A percentile compares a stretch with the other conserved stretches of the same genome.
These are phyloP conservation scores for Thyatira batis DNA, from an alignment of 2,888 invertebrate genomes.

Conservation along the genomic window DNA sequence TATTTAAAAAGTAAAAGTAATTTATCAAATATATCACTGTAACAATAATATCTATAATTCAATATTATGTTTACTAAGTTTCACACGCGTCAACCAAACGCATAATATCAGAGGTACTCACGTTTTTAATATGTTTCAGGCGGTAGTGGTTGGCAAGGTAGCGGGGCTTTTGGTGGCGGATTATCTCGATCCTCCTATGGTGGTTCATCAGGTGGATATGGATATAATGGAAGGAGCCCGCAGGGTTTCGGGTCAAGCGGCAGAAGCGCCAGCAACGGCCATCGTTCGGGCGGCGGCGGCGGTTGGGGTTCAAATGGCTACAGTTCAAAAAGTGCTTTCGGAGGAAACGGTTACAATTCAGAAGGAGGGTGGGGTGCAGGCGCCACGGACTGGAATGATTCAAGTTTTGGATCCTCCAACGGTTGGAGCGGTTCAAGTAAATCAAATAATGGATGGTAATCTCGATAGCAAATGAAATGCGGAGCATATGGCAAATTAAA, in stretches of 20 bases:
- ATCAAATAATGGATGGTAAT: conserved; percentile 26
- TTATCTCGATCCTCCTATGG: conserved; percentile 20
- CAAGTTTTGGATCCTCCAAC: conserved; percentile 6
- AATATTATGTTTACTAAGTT: no score
- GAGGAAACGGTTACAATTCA: conserved; percentile 6
- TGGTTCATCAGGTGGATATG: conserved; percentile 17
- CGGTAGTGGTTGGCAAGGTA: conserved; percentile 40
- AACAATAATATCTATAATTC: no score
- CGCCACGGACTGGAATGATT: conserved; percentile 12
- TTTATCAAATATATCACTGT: no score
- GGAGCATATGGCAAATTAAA: neutral
- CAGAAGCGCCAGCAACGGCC: conserved; percentile 12
- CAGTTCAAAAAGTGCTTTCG: conserved; percentile 4
- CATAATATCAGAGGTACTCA: no score
- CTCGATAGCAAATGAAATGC: conserved; percentile 17
- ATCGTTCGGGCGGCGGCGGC: neutral
- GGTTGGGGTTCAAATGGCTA: conserved; percentile 9
- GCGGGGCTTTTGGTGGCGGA: conserved; percentile 25
- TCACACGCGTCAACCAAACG: no score
- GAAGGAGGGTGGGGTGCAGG: conserved; percentile 18
- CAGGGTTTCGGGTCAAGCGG: conserved; percentile 11
- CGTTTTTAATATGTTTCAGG: conserved; percentile 18
- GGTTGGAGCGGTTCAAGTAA: conserved; percentile 8
- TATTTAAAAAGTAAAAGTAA: no score
- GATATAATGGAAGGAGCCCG: conserved; percentile 4